Base-by-base conservation (phyloP, 53 echinoderm and acorn worm species). In the Echinometra lucunter region DNA sequence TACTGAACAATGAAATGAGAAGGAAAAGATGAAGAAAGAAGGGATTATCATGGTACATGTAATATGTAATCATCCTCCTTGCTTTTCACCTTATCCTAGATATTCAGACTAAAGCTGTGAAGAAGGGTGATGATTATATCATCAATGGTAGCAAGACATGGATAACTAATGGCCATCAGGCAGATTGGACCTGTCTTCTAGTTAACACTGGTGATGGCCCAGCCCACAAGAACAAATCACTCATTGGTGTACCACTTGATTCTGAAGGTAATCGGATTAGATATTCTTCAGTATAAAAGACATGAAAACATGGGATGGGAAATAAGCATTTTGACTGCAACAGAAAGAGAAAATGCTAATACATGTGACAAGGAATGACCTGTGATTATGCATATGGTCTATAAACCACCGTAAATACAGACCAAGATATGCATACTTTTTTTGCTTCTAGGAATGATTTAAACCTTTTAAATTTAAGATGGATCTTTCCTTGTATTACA, bases 131-230 rank as follows among this genome's bases (percentile, higher is more conserved):
- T 69, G 99, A 99, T 57, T 99, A 97, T 91, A 89, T 99, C 32
- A 99, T 99, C 89, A 99, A 99, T 91, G 99, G 98, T 57, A 96
- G 96, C 47, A 99, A 99, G 95, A 91, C 97, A 95, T 99, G 99
- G 99, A 99, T 95, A 27, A 99, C 98, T 40, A 97, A 97, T 87
- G 97, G 98, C 0, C 95, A 96, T 16, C 97, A 99, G 81, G 98
- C 98, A 40, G 99, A 99, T 92, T 99, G 99, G 99, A 97, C 96
- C 66, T 99, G 99, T 75, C 95, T 98, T 30, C 94, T 99, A 32
- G 99, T 95, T 9, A 99, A 99, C 88, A 99, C 99, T 19, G 95
- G 96, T 5, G 94, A 91, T 11, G 99, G 98, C 17, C 94, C 95
- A 0, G 72, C 94, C 6, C 97, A 99, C 94, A 94, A 95, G 82